Base-by-base conservation (phyloP, 2,888 invertebrate species). In the Eledona agricola region DNA sequence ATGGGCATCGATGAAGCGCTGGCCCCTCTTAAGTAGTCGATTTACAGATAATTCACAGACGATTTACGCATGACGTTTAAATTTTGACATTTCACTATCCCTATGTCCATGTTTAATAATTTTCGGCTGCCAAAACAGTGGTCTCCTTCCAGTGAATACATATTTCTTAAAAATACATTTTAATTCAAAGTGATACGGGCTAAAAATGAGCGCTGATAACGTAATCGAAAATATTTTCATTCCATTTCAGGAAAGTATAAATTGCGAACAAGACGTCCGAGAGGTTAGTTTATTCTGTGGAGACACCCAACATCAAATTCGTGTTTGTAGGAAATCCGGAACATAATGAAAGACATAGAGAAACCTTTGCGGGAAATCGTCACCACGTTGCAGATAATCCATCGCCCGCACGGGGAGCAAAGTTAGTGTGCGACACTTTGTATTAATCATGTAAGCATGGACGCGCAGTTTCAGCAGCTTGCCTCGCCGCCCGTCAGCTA, bases 331-430 rank as follows among this genome's bases (percentile, higher is more conserved):
- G 82, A 82, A 75, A 88, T 90, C 51, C 81, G 87, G n/a, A 78
- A 75, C 29, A 81, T 83, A 43, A 86, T 89, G 35, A 85, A 84
- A 68, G 88, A 90, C 65, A 82, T 93, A 29, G 93, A 94, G 64
- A 89, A 89, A 65, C 79, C 82, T 54, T 83, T 88, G 0, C 81
- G 93, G 45, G 90, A 92, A 74, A 87, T 90, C 15, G 80, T 86
- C n/a, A 90, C 90, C 12, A 77, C 83, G 10, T 77, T 95, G 16
- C 93, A 94, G 79, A 81, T 87, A 11, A 91, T 95, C 57, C 95
- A 96, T 68, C 87, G 88, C 63, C 79, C 80, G 38, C 77, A 83
- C 57, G 79, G 84, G 47, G 81, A 83, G 60, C 84, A 86, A 69
- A 84, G 91, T 87, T 78, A 57, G 40, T 57, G 56, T 9, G 28